Evolutionary conservation across 1,140 invertebrate species (phyloP), one percentile per base, ranked within the genome.

Genomic region (Dinoponera quadriceps): DNA sequence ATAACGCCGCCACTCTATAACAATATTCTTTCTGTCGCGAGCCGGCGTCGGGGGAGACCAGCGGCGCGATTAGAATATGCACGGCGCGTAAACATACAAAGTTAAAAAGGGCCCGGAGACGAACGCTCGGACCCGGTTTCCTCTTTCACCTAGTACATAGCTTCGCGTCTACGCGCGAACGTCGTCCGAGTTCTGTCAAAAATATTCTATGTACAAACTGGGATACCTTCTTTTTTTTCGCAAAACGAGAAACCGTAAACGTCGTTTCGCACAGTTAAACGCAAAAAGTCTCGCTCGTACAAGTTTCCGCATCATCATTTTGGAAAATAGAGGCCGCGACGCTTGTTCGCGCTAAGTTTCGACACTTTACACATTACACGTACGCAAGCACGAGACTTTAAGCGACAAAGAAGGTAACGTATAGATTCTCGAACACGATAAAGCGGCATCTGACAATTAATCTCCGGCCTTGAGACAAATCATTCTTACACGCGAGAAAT

Each of bases 61-160:
- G 38, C 48, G 65, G 68, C 60, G 27, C 48, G 33, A 77, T 86
- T 83, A 87, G 69, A 87, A 83, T 88, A 89, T 89, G 62, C 88
- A 87, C 78, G 78, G 74, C 72, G 90, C 88, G 75, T 91, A 85
- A 88, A 91, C 83, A 91, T 91, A 91, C 71, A 91, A 91, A 91
- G 86, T 88, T 89, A 88, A 89, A 90, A 78, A 80, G 72, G 59
- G 11, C 27, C 80, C 13, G 55, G 9, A 44, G 25, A 57, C 29
- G 33, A 75, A 66, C 33, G 44, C 71, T 29, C 69, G 68, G 85
- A 81, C 65, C 85, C 73, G 72, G 51, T 54, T 69, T 85, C 33
- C 62, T 86, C 25, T 49, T 49, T 63, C 57, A 44, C 77, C 82
- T 80, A 74, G 74, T 87, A 87, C 77, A 83, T 90, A 90, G 77